Percentiles rank a stretch among this genome's conserved stretches.
Conservation (phyloP, 1,140 invertebrate species). For the Eufriesea mexicana region DNA sequence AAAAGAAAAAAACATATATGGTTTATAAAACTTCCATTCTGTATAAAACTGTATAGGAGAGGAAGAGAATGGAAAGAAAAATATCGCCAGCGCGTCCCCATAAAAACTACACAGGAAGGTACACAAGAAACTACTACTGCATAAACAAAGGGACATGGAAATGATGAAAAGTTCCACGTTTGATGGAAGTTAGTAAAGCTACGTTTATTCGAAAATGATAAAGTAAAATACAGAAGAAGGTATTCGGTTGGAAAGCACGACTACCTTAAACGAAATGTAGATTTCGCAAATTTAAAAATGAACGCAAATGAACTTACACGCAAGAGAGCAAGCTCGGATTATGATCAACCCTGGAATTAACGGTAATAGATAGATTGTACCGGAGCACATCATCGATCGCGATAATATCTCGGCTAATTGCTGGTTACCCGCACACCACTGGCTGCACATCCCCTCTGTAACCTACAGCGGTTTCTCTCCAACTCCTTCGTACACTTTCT, state of each 20-base stretch:
- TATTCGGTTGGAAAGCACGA: conserved; percentile 10
- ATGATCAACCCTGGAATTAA: conserved; percentile 18
- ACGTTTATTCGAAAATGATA: background rate
- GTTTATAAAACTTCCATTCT: no score
- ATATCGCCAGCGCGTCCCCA: no score
- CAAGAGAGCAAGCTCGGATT: background rate
- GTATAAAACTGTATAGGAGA: no score
- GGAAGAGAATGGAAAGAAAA: no score
- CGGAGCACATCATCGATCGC: conserved; percentile 42
- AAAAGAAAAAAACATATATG: no score
- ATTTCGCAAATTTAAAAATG: conserved; percentile 5
- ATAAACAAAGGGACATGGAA: no score
- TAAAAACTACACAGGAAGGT: no score
- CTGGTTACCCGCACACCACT: conserved; percentile 50
- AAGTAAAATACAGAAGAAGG: background rate
- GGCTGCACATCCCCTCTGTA: conserved; percentile 24
- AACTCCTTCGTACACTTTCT: background rate
- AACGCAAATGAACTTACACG: background rate
- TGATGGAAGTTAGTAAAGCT: background rate
- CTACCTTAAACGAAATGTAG: conserved; percentile 27
- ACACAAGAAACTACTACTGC: no score
- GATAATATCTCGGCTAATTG: conserved; percentile 66
- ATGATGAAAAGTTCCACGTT: no score
- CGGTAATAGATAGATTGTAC: conserved; percentile 59
- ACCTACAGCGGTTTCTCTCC: conserved; percentile 9